These are phyloP conservation scores for Cheilosia impressa DNA, from an alignment of 2,888 invertebrate species.

Conservation along the genomic window DNA sequence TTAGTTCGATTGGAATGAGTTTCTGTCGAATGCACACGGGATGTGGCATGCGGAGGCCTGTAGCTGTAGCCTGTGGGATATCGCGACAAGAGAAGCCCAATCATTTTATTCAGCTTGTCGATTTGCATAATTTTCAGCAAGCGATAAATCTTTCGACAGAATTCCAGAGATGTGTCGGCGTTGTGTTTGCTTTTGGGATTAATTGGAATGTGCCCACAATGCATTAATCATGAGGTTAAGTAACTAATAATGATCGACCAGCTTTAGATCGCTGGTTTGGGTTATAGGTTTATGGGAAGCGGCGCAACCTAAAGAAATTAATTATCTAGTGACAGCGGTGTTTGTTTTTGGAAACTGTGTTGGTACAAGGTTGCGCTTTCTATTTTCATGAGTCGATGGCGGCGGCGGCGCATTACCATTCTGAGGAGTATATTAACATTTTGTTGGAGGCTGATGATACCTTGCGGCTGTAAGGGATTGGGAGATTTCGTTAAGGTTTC, in stretches of 20 bases:
- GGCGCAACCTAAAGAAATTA: background rate
- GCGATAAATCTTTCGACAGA: conserved; percentile 31
- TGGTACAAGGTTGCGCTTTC: conserved; percentile 3
- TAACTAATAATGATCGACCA: conserved; percentile 14
- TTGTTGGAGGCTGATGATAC: no score
- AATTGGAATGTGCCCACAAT: background rate
- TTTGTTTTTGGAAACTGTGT: background rate
- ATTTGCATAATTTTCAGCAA: conserved; percentile 49
- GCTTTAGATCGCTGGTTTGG: background rate
- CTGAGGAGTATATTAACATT: no score
- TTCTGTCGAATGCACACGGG: conserved; percentile 20
- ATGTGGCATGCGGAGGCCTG: background rate
- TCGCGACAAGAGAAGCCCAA: background rate
- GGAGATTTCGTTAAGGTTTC: background rate
- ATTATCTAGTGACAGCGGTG: conserved; percentile 4
- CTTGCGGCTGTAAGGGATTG: no score
- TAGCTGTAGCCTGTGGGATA: background rate
- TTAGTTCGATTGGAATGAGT: conserved; percentile 47
- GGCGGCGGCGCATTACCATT: no score
- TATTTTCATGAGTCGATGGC: background rate
- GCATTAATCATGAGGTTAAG: conserved; percentile 30
- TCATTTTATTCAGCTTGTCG: conserved; percentile 6
- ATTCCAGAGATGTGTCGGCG: conserved; percentile 13
- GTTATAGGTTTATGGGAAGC: background rate
- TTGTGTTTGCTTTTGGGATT: conserved; percentile 16